These are phyloP conservation scores for Eupelmus urozonus DNA, from an alignment of 2,888 invertebrate genomes.

Conservation along the genomic window DNA sequence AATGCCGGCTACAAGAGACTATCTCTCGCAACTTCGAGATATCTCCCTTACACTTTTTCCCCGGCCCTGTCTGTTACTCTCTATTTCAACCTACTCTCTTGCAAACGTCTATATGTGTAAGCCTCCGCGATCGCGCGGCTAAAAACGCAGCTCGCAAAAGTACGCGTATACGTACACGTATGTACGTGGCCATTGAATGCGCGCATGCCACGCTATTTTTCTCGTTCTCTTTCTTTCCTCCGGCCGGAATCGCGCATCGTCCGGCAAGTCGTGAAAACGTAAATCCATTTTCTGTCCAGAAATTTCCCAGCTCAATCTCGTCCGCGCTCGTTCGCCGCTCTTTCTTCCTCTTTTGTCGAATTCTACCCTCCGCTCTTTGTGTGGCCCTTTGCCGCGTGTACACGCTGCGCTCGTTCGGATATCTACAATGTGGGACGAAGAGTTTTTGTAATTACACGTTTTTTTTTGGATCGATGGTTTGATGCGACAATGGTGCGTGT, in stretches of 20 bases:
- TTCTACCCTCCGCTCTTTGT: neutral
- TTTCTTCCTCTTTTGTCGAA: slow-evolving; percentile 46
- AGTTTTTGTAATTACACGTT: slow-evolving; percentile 18
- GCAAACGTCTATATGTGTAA: neutral
- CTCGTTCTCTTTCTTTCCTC: neutral
- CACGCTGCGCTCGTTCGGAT: neutral
- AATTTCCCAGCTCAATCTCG: slow-evolving; percentile 24
- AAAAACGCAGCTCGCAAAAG: too few species aligned
- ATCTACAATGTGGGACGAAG: neutral
- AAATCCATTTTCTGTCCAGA: slow-evolving; percentile 50
- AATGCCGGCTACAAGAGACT: too few species aligned
- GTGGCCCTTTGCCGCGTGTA: too few species aligned
- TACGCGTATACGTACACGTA: too few species aligned
- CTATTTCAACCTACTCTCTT: neutral
- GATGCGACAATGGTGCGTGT: too few species aligned
- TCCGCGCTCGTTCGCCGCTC: neutral
- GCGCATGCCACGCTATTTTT: neutral
- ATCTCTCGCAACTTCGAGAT: neutral
- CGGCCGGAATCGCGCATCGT: neutral
- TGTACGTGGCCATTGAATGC: slow-evolving; percentile 6
- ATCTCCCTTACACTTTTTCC: neutral
- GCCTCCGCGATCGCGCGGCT: too few species aligned
- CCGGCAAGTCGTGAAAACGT: slow-evolving; percentile 29
- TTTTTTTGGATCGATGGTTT: neutral
- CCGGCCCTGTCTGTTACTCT: slow-evolving; percentile 3